Percentiles rank a stretch among this genome's conserved stretches.
Evolutionary conservation across 2,888 invertebrate genomes (phyloP).

Genomic region (Ichneumoninae sp.): DNA sequence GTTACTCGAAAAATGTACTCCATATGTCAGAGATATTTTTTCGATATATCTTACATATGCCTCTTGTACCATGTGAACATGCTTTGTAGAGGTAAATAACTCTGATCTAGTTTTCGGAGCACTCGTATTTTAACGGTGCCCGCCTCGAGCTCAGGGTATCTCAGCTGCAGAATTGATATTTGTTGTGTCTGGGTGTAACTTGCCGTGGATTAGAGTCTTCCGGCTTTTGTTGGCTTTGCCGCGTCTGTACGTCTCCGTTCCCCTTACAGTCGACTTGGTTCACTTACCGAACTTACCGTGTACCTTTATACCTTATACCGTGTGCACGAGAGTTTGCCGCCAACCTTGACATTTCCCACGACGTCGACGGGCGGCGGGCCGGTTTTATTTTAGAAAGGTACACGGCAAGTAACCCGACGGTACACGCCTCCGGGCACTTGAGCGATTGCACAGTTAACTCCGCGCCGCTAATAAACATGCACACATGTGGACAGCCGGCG

Average conservation of each 20-base stretch:
- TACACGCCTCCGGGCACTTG: conserved; percentile 40
- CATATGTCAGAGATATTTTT: background rate
- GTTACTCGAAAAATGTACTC: background rate
- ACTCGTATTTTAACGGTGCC: background rate
- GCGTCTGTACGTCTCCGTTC: background rate
- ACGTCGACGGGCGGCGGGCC: conserved; percentile 27
- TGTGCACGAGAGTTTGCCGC: conserved; percentile 63
- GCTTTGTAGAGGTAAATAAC: background rate
- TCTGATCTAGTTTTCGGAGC: background rate
- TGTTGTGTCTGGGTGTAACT: background rate
- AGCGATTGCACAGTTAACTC: conserved; percentile 35
- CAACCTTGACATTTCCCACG: conserved; percentile 80
- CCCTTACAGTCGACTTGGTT: conserved; percentile 10
- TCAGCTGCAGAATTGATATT: background rate
- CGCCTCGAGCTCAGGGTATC: background rate
- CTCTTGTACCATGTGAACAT: background rate
- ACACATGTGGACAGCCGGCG: conserved; percentile 6
- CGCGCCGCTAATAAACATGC: conserved; percentile 35
- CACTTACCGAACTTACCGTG: conserved; percentile 14
- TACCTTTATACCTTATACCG: background rate
- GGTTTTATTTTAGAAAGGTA: conserved; percentile 79
- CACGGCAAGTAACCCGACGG: conserved; percentile 59
- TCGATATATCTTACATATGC: background rate
- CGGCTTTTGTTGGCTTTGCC: conserved; percentile 10
- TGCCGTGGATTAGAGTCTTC: background rate